Percentiles rank a stretch among this genome's conserved stretches.
Conservation (phyloP, 2,888 invertebrate genomes). For the Periphyllus acericola region DNA sequence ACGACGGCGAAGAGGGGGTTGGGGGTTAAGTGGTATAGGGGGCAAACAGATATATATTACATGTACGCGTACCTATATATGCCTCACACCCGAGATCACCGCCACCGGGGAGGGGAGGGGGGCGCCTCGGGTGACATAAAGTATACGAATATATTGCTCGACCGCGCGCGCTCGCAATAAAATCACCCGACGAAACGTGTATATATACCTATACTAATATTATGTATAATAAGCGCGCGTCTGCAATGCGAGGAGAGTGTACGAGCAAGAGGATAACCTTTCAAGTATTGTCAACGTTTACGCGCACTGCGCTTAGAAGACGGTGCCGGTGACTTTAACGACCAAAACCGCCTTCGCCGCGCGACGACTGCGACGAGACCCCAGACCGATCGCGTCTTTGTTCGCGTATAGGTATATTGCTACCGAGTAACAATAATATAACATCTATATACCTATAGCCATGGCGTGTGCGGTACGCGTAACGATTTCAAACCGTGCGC, state of each 20-base stretch:
- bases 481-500: background rate
- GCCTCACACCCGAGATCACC: background rate
- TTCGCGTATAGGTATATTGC: background rate
- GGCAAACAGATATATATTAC: too few species aligned
- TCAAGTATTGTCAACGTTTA: constrained; percentile 23
- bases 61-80: background rate
- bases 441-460: background rate
- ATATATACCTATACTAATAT: background rate
- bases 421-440: background rate
- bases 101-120: too few species aligned
- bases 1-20: background rate
- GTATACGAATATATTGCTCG: constrained; percentile 16
- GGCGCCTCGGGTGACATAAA: constrained; percentile 56
- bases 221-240: background rate
- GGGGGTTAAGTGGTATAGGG: background rate
- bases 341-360: constrained; percentile 9
- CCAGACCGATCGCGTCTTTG: background rate
- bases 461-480: background rate
- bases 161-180: background rate
- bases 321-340: constrained; percentile 48
- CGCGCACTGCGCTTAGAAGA: background rate
- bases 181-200: background rate
- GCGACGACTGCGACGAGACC: background rate
- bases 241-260: background rate
- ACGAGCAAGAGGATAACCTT: too few species aligned